Base-by-base conservation (phyloP, 1,140 invertebrate genomes). In the Macrosteles quadrilineatus region DNA sequence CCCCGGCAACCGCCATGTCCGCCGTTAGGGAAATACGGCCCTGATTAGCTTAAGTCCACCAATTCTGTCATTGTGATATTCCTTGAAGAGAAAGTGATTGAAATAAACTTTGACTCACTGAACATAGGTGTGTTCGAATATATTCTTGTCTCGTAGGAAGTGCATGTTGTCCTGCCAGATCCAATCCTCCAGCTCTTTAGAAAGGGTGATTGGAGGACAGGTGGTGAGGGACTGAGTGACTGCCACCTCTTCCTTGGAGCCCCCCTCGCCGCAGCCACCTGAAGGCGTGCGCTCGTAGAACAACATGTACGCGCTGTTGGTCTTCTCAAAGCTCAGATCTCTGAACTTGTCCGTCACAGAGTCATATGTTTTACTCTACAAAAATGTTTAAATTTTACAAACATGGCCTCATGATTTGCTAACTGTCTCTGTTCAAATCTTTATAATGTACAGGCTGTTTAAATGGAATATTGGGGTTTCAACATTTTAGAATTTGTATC, bases 301-400 rank as follows among this genome's bases (percentile, higher is more conserved):
- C 55, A 98, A 79, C 96, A 98, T 98, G 77, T 98, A 98, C 0
- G 96, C 96, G 78, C 93, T 96, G 78, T 98, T 98, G 0, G 95
- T 97, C 83, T 98, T 98, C 79, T 98, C 96, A 80, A 97, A 97
- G 73, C 94, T 96, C 76, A 97, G 96, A 77, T 98, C 96, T 91
- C 98, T 94, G 77, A 97, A 97, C 77, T 97, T 97, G 75, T 98
- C 95, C 0, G 94, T 96, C 1, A 96, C 93, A 0, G 94, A 94
- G 78, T 98, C 96, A 77, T 97, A 98, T 0, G 94, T 97, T 85
- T 97, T 97, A 76, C 94, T 97, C 91, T 93, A 80, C 71, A 87
- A 84, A 73, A 71, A 71, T 43, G n/a, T n/a, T n/a, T n/a, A n/a
- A n/a, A n/a, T n/a, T n/a, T n/a, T n/a, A n/a, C n/a, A n/a, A n/a